Conservation (phyloP, 2,797 vertebrate species). For the Thamnophis elegans region DNA sequence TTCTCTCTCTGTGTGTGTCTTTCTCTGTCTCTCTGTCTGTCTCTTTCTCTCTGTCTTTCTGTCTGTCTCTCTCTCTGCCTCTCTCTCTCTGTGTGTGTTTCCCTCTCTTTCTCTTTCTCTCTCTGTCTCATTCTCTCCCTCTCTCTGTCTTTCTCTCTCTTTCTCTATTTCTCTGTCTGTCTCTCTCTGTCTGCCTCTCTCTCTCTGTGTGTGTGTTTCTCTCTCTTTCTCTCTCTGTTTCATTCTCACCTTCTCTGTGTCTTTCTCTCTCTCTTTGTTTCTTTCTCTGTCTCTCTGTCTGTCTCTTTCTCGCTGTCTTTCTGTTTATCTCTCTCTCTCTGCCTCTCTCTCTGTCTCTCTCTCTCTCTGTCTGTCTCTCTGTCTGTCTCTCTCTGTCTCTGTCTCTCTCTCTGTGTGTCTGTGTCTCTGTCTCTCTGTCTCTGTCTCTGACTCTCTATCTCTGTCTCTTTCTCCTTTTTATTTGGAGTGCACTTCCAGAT, state of each 20-base stretch:
- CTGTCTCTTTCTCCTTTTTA: conserved; percentile 51
- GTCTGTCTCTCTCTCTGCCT: too few species aligned
- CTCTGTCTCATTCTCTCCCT: too few species aligned
- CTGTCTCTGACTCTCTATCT: conserved; percentile 54
- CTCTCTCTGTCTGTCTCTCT: too few species aligned
- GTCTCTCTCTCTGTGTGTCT: conserved; percentile 24
- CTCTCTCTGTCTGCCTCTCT: too few species aligned
- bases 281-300: too few species aligned
- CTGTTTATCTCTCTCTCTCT: neutral
- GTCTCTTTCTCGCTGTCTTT: too few species aligned
- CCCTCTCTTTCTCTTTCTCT: neutral
- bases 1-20: too few species aligned
- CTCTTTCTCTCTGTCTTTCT: too few species aligned
- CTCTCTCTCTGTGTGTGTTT: conserved; percentile 42
- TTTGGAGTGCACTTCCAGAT: conserved; percentile 80
- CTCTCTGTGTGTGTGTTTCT: neutral
- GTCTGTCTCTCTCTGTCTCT: too few species aligned
- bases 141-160: too few species aligned
- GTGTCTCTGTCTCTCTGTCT: neutral
- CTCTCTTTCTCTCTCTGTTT: conserved; percentile 11
- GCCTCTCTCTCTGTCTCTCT: neutral
- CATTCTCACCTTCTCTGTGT: too few species aligned
- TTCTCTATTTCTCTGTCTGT: neutral
- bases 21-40: too few species aligned
- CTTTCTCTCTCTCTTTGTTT: conserved; percentile 38